Conservation (phyloP, 2,888 invertebrate genomes). For the Drosophila kambysellisi region DNA sequence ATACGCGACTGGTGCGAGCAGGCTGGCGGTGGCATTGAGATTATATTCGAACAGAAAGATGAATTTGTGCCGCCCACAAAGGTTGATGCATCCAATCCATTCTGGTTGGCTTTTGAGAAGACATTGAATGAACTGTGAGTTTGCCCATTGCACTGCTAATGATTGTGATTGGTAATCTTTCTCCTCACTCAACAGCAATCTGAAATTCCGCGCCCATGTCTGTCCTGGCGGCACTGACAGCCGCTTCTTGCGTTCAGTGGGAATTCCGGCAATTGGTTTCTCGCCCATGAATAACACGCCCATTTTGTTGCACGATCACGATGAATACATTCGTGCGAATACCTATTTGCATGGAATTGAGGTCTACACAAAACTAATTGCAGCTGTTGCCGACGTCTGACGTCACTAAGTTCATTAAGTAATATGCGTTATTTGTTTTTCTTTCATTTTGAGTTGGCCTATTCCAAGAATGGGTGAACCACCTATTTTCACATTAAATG, state of each 20-base stretch:
- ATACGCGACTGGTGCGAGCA: constrained; percentile 88
- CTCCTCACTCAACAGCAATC: constrained; percentile 19
- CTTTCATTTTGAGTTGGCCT: neutral
- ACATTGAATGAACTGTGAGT: constrained; percentile 88
- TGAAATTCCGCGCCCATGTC: constrained; percentile 88
- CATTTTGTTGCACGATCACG: constrained; percentile 94
- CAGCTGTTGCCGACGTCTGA: constrained; percentile 72
- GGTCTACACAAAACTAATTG: constrained; percentile 86
- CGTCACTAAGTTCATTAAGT: neutral
- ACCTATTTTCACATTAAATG: neutral
- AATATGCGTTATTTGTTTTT: neutral
- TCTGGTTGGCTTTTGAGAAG: constrained; percentile 90
- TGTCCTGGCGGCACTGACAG: constrained; percentile 97
- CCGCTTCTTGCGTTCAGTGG: constrained; percentile 91
- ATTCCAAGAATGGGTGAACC: neutral
- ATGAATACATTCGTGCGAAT: constrained; percentile 93
- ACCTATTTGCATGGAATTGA: constrained; percentile 93
- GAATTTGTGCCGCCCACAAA: constrained; percentile 88
- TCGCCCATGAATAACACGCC: constrained; percentile 95
- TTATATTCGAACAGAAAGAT: constrained; percentile 89
- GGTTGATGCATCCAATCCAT: constrained; percentile 88
- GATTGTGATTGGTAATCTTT: neutral
- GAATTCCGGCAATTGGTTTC: constrained; percentile 95
- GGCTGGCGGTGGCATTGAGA: constrained; percentile 90
- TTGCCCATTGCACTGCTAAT: neutral